phyloP scores from a whole-genome alignment of 2,797 vertebrate species.

The Rhabdophis nuchalis region DNA sequence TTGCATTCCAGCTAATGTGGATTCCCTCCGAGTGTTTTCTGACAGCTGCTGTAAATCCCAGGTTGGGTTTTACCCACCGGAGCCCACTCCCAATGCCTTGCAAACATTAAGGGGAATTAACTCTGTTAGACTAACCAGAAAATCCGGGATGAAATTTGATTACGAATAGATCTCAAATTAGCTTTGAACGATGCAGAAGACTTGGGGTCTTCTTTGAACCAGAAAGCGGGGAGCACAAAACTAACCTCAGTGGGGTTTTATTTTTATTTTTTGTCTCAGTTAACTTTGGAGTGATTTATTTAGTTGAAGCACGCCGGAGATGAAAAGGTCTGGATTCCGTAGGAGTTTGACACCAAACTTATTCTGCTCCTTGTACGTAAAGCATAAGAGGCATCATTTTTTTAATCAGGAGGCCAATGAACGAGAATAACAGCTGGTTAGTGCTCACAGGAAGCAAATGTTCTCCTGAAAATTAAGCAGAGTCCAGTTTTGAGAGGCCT shows the following conservation, averaged over 20 bases:
- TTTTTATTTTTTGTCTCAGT: not conserved
- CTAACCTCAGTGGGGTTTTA: not conserved
- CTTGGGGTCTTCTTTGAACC: slow-evolving; percentile 12
- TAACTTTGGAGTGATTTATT: not conserved
- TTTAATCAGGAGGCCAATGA: not conserved
- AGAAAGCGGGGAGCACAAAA: not conserved
- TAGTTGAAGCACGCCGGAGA: not conserved
- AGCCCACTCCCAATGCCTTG: slow-evolving; percentile 69
- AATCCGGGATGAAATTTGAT: slow-evolving; percentile 78
- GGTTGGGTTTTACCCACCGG: slow-evolving; percentile 61
- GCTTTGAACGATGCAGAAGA: slow-evolving; percentile 30
- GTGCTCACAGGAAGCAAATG: not conserved
- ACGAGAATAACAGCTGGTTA: not conserved
- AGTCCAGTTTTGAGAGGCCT: not conserved
- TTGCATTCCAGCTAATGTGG: slow-evolving; percentile 95
- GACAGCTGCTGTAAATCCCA: slow-evolving; percentile 79
- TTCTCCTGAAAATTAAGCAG: not conserved
- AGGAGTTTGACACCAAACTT: not conserved
- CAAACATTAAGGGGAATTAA: slow-evolving; percentile 77
- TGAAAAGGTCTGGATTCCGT: not conserved
- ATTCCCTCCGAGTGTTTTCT: slow-evolving; percentile 77
- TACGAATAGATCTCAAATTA: slow-evolving; percentile 67
- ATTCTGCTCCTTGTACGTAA: not conserved
- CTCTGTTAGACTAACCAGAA: slow-evolving; percentile 78
- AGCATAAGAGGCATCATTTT: not conserved